phyloP scores from a whole-genome alignment of 2,113 vertebrate species.

The Tor tambroides region DNA sequence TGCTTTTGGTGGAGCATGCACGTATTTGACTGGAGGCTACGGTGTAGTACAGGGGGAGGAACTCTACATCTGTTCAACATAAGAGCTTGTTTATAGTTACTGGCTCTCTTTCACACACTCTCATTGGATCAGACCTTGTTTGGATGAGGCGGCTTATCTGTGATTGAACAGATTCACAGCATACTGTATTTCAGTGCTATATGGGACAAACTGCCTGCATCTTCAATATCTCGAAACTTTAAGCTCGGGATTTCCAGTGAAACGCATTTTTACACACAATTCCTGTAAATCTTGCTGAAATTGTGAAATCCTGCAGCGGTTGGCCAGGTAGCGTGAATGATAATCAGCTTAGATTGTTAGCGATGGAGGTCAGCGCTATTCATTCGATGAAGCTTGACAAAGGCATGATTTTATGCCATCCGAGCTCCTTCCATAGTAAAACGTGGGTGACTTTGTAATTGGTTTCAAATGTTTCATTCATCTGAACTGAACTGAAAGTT shows the following conservation, averaged over 20 bases:
- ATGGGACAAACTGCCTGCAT: constrained; percentile 48
- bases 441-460: constrained; percentile 25
- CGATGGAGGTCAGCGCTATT: not conserved
- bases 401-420: constrained; percentile 15
- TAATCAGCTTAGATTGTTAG: constrained; percentile 38
- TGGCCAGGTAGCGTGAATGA: not conserved
- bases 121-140: constrained; percentile 48
- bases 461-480: constrained; percentile 53
- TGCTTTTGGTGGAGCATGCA: constrained; percentile 60
- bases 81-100: constrained; percentile 80
- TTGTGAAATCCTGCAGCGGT: constrained; percentile 18
- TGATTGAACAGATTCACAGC: constrained; percentile 65
- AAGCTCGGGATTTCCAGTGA: constrained; percentile 3
- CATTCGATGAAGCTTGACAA: not conserved
- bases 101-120: constrained; percentile 18
- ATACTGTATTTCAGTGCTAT: constrained; percentile 31
- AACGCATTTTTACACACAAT: constrained; percentile 2
- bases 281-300: constrained; percentile 34
- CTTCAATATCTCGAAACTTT: constrained; percentile 48
- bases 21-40: constrained; percentile 68
- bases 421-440: constrained; percentile 26
- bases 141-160: constrained; percentile 63
- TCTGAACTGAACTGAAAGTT: constrained; percentile 36
- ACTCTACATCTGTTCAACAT: constrained; percentile 82
- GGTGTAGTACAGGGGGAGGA: constrained; percentile 72